Percentiles rank a stretch among this genome's conserved stretches.
Conservation (phyloP, 2,888 invertebrate genomes). For the Heliconius ethilla region DNA sequence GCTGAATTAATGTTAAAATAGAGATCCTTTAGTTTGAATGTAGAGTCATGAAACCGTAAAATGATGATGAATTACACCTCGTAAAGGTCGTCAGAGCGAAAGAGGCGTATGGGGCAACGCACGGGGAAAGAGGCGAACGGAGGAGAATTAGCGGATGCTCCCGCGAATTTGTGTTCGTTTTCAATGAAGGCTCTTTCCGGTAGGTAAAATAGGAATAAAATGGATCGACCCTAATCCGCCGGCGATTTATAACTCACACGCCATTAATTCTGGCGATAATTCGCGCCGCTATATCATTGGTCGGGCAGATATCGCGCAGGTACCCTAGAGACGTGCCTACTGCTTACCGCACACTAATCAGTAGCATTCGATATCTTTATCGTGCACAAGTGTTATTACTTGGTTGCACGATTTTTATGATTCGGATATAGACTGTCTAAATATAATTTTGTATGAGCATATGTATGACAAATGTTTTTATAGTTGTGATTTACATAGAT, state of each 20-base stretch:
- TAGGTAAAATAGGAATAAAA: conserved; percentile 82
- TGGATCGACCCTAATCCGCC: conserved; percentile 77
- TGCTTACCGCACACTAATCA: conserved; percentile 44
- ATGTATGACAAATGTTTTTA: conserved; percentile 23
- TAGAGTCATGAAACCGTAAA: conserved; percentile 81
- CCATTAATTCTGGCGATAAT: conserved; percentile 82
- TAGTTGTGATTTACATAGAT: conserved; percentile 24
- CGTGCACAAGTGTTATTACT: conserved; percentile 44
- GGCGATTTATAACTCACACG: conserved; percentile 82
- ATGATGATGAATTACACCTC: conserved; percentile 80
- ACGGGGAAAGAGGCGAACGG: conserved; percentile 60
- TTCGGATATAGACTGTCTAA: conserved; percentile 32
- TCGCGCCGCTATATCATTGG: conserved; percentile 74
- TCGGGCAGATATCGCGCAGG: conserved; percentile 62
- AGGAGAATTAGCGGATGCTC: conserved; percentile 78
- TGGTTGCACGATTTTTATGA: conserved; percentile 45
- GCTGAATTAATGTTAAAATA: conserved; percentile 52
- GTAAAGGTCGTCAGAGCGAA: conserved; percentile 69
- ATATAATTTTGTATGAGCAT: conserved; percentile 27
- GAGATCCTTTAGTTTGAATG: conserved; percentile 63
- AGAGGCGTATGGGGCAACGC: conserved; percentile 51
- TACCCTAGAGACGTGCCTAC: conserved; percentile 38
- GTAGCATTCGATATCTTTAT: conserved; percentile 45
- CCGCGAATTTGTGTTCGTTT: conserved; percentile 81
- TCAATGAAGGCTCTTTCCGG: conserved; percentile 81